phyloP scores from a whole-genome alignment of 2,888 invertebrate genomes.

The Cataglyphis altisquamis region DNA sequence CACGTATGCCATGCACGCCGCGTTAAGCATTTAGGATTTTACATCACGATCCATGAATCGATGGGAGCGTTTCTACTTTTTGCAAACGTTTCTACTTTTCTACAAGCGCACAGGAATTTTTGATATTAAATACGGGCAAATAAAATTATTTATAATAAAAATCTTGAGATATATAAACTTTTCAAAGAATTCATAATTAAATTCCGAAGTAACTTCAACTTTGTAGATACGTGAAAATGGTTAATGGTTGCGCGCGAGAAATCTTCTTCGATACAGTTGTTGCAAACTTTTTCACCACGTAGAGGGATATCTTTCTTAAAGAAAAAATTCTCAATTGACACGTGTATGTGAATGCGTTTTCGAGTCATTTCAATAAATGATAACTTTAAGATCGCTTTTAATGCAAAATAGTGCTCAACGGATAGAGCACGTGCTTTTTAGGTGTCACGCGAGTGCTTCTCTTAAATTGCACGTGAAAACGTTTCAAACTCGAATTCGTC shows the following conservation, averaged over 20 bases:
- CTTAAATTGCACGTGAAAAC: constrained; percentile 71
- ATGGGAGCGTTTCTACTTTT: constrained; percentile 20
- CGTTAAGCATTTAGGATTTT: constrained; percentile 47
- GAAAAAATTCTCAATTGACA: constrained; percentile 16
- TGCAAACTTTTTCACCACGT: constrained; percentile 31
- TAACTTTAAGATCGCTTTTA: constrained; percentile 31
- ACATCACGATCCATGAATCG: constrained; percentile 26
- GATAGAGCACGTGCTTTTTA: constrained; percentile 54
- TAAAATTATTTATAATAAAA: not conserved
- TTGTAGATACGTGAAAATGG: not conserved
- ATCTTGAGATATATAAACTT: constrained; percentile 2
- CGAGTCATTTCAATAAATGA: constrained; percentile 26
- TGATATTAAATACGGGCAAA: not conserved
- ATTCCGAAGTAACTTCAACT: not conserved
- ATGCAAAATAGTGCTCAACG: not conserved
- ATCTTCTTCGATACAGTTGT: constrained; percentile 29
- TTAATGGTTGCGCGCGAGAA: constrained; percentile 21
- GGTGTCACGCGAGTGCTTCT: constrained; percentile 34
- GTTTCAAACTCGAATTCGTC: constrained; percentile 72
- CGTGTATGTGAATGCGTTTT: constrained; percentile 27
- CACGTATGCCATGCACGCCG: constrained; percentile 43
- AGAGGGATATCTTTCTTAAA: not conserved
- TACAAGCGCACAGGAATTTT: not conserved
- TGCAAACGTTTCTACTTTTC: constrained; percentile 6
- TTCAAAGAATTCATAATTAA: constrained; percentile 26